Base-by-base conservation (phyloP, 2,113 vertebrate species). In the Pholis gunnellus region DNA sequence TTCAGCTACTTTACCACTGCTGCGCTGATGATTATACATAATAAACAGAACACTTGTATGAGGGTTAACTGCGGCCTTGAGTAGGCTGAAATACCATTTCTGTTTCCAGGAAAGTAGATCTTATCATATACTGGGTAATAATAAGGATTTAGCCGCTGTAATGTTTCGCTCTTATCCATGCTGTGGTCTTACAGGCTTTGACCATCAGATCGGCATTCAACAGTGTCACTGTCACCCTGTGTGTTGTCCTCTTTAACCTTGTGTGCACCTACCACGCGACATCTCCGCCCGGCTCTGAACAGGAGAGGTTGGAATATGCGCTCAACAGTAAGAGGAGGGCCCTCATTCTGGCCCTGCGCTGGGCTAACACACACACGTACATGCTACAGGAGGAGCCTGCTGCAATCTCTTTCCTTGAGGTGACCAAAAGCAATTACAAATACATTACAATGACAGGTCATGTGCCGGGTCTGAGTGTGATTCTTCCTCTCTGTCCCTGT, bases 281-380 rank as follows among this genome's bases (percentile, higher is more conserved):
- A 87, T 94, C 97, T 82, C 97, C 97, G 0, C 97, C 97, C 77
- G 97, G 97, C 82, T 97, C 97, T 5, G 98, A 99, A 69, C 98
- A 99, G 91, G 98, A 99, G 91, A 96, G 96, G 79, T 83, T 98
- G 95, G 97, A 99, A 87, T 98, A 98, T 50, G 92, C 96, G 1
- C 91, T 98, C 79, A 97, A 97, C 94, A 97, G 93, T 64, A 99
- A 99, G 92, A 96, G 97, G 59, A 93, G 96, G 84, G 97, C 96
- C 82, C 92, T 99, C 79, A 96, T 96, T 63, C 94, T 99, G 93
- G 95, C 97, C 78, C 91, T 98, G 74, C 97, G 97, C 82, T 99
- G 98, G 98, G 96, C 97, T 0, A 94, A 93, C 78, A 85, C 95
- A 22, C 96, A 97, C 57, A 95, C 96, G 13, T 97, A 98, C 83